phyloP scores from a whole-genome alignment of 2,113 vertebrate genomes.

The Tragulus kanchil region DNA sequence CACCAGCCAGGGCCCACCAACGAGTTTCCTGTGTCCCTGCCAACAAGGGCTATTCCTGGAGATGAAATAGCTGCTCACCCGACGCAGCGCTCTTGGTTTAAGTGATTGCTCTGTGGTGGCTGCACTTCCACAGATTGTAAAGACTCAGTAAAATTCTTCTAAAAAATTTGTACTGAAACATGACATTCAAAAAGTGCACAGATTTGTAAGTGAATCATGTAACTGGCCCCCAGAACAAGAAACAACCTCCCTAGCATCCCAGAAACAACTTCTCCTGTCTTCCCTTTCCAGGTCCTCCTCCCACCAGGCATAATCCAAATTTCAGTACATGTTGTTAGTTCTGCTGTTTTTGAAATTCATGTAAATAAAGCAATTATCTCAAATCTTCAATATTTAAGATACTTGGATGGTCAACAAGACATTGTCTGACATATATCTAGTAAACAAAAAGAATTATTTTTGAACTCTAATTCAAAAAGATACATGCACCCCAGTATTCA shows the following conservation, averaged over 20 bases:
- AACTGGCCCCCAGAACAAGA: background rate
- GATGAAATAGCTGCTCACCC: background rate
- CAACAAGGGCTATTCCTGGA: background rate
- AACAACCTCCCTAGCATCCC: background rate
- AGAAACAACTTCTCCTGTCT: background rate
- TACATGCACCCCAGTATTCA: background rate
- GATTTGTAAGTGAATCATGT: background rate
- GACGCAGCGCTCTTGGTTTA: background rate
- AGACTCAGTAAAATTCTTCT: background rate
- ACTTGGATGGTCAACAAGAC: background rate
- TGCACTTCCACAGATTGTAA: background rate
- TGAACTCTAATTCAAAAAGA: background rate
- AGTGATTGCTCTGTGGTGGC: background rate
- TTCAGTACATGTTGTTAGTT: background rate
- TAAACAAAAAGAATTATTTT: background rate
- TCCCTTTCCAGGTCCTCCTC: background rate
- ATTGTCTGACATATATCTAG: background rate
- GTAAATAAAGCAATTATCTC: background rate
- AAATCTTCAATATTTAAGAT: background rate
- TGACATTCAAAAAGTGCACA: background rate
- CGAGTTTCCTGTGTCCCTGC: background rate
- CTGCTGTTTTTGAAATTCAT: background rate
- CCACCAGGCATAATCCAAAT: background rate
- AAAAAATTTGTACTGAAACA: background rate
- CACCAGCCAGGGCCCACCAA: background rate